These are phyloP conservation scores for Caenorhabditis wallacei DNA, from an alignment of 2,888 invertebrate genomes.

Conservation along the genomic window DNA sequence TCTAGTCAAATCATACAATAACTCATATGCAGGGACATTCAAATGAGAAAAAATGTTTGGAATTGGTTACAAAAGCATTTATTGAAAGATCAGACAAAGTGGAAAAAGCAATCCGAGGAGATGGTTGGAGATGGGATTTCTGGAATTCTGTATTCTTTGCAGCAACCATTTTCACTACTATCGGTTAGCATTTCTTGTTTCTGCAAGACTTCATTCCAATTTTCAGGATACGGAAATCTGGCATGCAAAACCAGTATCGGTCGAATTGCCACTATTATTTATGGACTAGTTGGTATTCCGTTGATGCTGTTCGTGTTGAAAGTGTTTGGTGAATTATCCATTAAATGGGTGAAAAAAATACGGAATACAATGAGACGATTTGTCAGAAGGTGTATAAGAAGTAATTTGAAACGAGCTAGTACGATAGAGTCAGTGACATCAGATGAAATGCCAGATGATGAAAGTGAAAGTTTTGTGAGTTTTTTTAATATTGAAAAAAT, in stretches of 20 bases:
- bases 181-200: constrained; percentile 85
- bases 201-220: background rate
- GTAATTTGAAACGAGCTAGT: constrained; percentile 26
- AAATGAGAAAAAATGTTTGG: constrained; percentile 48
- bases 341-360: constrained; percentile 65
- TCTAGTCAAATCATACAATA: background rate
- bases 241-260: constrained; percentile 92
- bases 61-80: constrained; percentile 54
- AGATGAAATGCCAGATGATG: constrained; percentile 49
- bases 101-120: constrained; percentile 34
- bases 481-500: background rate
- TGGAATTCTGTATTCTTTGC: constrained; percentile 81
- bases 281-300: constrained; percentile 95
- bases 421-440: constrained; percentile 66
- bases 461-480: constrained; percentile 30
- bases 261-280: constrained; percentile 91
- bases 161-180: constrained; percentile 80
- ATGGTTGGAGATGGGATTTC: constrained; percentile 79
- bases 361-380: constrained; percentile 63
- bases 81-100: constrained; percentile 48
- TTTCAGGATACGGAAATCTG: constrained; percentile 90
- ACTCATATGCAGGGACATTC: constrained; percentile 36
- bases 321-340: constrained; percentile 93
- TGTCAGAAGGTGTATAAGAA: constrained; percentile 16
- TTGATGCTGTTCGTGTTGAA: constrained; percentile 94